Evolutionary conservation across 53 echinoderm and acorn worm genomes (phyloP).

Genomic region (Echinarachnius parma): DNA sequence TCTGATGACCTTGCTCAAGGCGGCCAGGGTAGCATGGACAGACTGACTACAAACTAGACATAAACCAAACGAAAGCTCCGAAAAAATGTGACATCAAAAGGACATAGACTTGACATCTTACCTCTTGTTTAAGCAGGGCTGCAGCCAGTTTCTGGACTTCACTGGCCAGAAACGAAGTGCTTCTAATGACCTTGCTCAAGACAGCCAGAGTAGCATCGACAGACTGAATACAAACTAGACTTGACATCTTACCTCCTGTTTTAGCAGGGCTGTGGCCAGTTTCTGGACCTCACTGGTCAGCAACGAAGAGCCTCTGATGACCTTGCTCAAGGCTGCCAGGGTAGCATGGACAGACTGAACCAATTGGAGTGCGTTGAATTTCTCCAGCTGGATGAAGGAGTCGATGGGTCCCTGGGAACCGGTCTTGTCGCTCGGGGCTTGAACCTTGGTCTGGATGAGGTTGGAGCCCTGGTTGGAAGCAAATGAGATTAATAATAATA

Average conservation of each 20-base stretch:
- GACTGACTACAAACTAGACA: too few species aligned
- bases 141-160: slow-evolving; percentile 84
- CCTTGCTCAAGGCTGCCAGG: slow-evolving; percentile 91
- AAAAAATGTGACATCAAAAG: too few species aligned
- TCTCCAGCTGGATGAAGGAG: slow-evolving; percentile 89
- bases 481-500: too few species aligned
- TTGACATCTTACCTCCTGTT: slow-evolving; percentile 86
- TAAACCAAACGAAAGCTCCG: too few species aligned
- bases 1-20: slow-evolving; percentile 91
- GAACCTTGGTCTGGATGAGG: slow-evolving; percentile 80
- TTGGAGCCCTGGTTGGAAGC: slow-evolving; percentile 61
- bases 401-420: slow-evolving; percentile 71
- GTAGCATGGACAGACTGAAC: slow-evolving; percentile 98
- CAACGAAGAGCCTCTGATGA: slow-evolving; percentile 83
- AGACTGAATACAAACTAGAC: slow-evolving; percentile 85
- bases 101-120: slow-evolving; percentile 47
- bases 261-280: slow-evolving; percentile 68
- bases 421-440: slow-evolving; percentile 77
- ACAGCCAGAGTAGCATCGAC: slow-evolving; percentile 91
- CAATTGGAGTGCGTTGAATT: slow-evolving; percentile 84
- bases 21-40: slow-evolving; percentile 95
- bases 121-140: slow-evolving; percentile 87
- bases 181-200: slow-evolving; percentile 92
- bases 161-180: slow-evolving; percentile 82
- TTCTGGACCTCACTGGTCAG: slow-evolving; percentile 93